Conservation (phyloP, 2,113 vertebrate species). For the Chionis minor region DNA sequence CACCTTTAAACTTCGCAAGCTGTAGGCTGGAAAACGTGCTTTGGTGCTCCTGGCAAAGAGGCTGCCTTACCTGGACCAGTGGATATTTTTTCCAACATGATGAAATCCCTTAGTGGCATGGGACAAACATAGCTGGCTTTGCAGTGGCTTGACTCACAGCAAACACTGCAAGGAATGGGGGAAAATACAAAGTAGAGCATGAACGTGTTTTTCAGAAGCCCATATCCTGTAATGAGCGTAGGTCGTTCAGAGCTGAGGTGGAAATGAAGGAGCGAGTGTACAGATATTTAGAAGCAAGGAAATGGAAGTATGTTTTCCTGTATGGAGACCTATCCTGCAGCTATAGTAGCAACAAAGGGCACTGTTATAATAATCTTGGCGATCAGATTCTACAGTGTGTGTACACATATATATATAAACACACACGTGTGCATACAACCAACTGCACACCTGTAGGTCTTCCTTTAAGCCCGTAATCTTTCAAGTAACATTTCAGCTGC, state of each 20-base stretch:
- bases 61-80: not conserved
- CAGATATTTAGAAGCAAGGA: not conserved
- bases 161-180: not conserved
- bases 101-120: not conserved
- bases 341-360: not conserved
- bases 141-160: not conserved
- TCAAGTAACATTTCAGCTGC: not conserved
- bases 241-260: not conserved
- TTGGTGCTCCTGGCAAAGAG: not conserved
- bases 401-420: too few species aligned
- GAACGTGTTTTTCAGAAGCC: not conserved
- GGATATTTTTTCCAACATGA: not conserved
- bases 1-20: not conserved
- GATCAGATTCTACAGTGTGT: not conserved
- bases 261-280: not conserved
- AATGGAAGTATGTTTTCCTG: not conserved
- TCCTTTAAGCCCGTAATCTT: not conserved
- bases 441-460: not conserved
- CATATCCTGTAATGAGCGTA: not conserved
- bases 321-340: not conserved
- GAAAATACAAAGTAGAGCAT: not conserved
- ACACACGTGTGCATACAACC: not conserved
- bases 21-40: not conserved
- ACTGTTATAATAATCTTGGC: not conserved
- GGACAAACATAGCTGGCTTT: not conserved